Base-by-base conservation (phyloP, 2,888 invertebrate genomes). In the Drosophila kokeensis region DNA sequence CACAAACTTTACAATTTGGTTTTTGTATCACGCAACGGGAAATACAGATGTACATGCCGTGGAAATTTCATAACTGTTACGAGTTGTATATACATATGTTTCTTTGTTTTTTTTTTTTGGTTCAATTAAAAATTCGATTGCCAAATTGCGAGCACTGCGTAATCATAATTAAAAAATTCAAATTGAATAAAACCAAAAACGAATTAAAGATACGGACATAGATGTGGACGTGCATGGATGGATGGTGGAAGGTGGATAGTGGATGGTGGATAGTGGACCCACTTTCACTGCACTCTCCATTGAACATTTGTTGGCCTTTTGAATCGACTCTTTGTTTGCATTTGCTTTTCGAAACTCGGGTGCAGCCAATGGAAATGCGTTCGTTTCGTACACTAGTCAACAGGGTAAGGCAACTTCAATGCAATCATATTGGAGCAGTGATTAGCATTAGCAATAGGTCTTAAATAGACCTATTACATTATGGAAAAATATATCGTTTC, bases 231-330 rank as follows among this genome's bases (percentile, higher is more conserved):
- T 21, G 45, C 15, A 21, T 49, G 36, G 45, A 68, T 45, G 29
- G 7, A 8, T 45, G 21, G 42, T 27, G 36, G 32, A 65, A 24
- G 38, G 42, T 27, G 21, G 8, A 18, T 45, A 21, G 42, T 42
- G 21, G 40, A 21, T n/a, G 11, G 40, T 27, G 55, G 64, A 61
- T 54, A 29, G 52, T 58, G 73, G 81, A 77, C 73, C 70, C 84
- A 84, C 87, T 87, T 85, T 87, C 81, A 81, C 81, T 73, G 72
- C 82, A 81, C 82, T 83, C 72, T 45, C 64, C 70, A 78, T 53
- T 83, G 74, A 71, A 58, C 85, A 79, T 82, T 85, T 81, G 79
- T 69, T 79, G 68, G 83, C 69, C 72, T 76, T 82, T 83, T 69
- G 66, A 69, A 64, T 76, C 58, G 73, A 64, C 69, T 82, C 72